phyloP scores from a whole-genome alignment of 2,888 invertebrate species.

The Euzophera pinguis region DNA sequence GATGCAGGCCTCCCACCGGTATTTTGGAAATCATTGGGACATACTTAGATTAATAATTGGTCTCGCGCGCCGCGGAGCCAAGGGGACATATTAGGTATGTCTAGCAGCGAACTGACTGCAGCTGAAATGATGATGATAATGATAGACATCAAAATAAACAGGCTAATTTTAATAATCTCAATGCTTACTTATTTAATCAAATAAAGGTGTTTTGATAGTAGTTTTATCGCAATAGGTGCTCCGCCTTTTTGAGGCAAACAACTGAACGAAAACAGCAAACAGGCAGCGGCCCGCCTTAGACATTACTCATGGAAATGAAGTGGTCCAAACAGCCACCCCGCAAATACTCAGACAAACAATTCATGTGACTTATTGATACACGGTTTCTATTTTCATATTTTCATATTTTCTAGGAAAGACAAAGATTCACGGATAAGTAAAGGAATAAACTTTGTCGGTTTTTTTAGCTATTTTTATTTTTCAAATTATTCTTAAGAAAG shows the following conservation, averaged over 20 bases:
- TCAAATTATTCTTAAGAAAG: too few species aligned
- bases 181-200: not conserved
- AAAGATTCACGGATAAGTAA: not conserved
- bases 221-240: conserved; percentile 11
- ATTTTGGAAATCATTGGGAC: too few species aligned
- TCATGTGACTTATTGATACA: conserved; percentile 17
- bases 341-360: conserved; percentile 55
- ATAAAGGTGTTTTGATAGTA: conserved; percentile 1
- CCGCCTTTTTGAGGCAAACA: conserved; percentile 41
- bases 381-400: not conserved
- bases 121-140: too few species aligned
- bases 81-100: too few species aligned
- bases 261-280: conserved; percentile 54
- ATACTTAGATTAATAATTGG: too few species aligned
- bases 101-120: too few species aligned
- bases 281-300: conserved; percentile 56
- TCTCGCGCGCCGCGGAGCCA: too few species aligned
- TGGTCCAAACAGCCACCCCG: conserved; percentile 53
- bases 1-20: too few species aligned
- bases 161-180: too few species aligned
- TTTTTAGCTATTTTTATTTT: too few species aligned
- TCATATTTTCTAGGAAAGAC: not conserved
- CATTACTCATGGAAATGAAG: conserved; percentile 75
- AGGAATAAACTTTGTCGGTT: too few species aligned
- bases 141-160: too few species aligned